Percentiles rank a stretch among this genome's conserved stretches.
These are phyloP conservation scores for Antedon mediterranea DNA, from an alignment of 53 echinoderm and acorn worm genomes.

Conservation along the genomic window DNA sequence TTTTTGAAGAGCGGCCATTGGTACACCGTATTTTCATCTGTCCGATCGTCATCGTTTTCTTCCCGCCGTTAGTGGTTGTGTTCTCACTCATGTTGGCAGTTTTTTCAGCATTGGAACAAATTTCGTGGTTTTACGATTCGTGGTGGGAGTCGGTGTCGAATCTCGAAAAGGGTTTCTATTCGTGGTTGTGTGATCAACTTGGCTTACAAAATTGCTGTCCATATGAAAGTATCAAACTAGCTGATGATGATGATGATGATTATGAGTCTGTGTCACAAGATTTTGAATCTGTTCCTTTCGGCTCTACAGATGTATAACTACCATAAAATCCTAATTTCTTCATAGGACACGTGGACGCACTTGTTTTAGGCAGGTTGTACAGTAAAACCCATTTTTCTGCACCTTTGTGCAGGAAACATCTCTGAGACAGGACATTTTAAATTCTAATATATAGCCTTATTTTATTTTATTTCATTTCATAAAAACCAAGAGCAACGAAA, in stretches of 20 bases:
- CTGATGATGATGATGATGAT: neutral
- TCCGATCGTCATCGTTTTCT: constrained; percentile 59
- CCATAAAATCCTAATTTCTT: too few relatives aligned
- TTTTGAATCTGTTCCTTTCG: neutral
- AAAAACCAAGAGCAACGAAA: too few relatives aligned
- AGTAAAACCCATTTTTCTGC: too few relatives aligned
- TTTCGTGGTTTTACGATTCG: constrained; percentile 49
- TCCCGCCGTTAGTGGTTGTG: constrained; percentile 23
- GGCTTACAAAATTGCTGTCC: constrained; percentile 69
- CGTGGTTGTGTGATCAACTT: constrained; percentile 51
- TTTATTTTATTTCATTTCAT: too few relatives aligned
- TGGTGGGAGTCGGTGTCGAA: constrained; percentile 57
- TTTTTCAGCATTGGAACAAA: constrained; percentile 43
- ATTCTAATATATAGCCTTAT: too few relatives aligned
- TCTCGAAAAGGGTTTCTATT: constrained; percentile 76
- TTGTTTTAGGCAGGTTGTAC: too few relatives aligned
- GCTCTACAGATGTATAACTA: neutral
- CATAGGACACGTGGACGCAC: too few relatives aligned
- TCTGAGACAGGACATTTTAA: too few relatives aligned
- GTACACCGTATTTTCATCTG: constrained; percentile 53
- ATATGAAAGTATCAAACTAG: constrained; percentile 45
- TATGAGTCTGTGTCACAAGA: neutral
- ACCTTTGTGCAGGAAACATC: too few relatives aligned
- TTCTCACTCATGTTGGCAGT: constrained; percentile 34
- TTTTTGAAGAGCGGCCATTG: constrained; percentile 56